Evolutionary conservation across 1,140 invertebrate species (phyloP).

Genomic region (Leptinotarsa lineolata): DNA sequence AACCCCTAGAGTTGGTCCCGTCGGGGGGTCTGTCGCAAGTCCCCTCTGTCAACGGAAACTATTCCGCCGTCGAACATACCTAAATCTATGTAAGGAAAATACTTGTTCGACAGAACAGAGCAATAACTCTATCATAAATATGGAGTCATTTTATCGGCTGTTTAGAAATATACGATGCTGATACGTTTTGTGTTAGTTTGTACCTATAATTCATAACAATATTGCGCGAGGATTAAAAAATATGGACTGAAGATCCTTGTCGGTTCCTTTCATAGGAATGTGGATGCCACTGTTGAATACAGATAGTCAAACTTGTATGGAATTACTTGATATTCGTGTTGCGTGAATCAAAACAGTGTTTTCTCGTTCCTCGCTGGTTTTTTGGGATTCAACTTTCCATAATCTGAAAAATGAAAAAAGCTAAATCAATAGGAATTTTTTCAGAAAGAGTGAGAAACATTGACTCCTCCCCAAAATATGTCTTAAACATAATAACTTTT

Average conservation of each 20-base stretch:
- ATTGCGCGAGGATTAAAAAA: background rate
- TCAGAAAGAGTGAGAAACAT: too few relatives aligned
- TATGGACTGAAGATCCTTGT: background rate
- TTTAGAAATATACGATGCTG: background rate
- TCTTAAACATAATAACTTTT: too few relatives aligned
- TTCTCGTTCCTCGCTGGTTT: too few relatives aligned
- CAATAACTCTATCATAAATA: constrained; percentile 7
- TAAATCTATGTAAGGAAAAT: background rate
- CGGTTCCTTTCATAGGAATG: background rate
- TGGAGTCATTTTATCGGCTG: background rate
- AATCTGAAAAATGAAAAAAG: too few relatives aligned
- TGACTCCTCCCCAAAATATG: too few relatives aligned
- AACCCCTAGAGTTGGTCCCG: background rate
- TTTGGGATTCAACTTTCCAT: too few relatives aligned
- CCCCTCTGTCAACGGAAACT: constrained; percentile 17
- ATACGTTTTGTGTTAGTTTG: background rate
- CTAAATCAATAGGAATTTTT: too few relatives aligned
- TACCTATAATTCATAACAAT: background rate
- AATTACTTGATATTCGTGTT: too few relatives aligned
- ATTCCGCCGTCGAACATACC: constrained; percentile 9
- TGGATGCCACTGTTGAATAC: too few relatives aligned
- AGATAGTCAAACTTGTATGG: too few relatives aligned
- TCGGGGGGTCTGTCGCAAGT: constrained; percentile 21
- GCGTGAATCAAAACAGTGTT: too few relatives aligned
- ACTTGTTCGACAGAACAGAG: background rate